A percentile compares a stretch with the other conserved stretches of the same genome.
phyloP scores from a whole-genome alignment of 2,113 vertebrate species.

The Tupaia chinensis region DNA sequence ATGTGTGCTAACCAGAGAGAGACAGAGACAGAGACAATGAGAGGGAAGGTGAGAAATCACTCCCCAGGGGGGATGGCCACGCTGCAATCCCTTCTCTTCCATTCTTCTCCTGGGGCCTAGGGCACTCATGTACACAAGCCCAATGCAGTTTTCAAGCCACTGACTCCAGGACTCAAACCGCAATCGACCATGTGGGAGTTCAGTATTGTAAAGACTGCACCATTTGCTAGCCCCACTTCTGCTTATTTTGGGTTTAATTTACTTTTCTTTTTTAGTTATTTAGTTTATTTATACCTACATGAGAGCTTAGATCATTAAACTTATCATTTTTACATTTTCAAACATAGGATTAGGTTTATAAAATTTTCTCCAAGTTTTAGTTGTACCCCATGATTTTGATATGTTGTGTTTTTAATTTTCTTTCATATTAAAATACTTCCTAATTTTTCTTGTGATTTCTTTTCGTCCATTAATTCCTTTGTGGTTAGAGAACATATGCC shows the following conservation, averaged over 20 bases:
- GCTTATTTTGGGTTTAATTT: neutral
- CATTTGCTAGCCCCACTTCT: neutral
- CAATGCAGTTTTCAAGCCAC: too few relatives aligned
- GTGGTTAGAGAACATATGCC: neutral
- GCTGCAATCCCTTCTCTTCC: too few relatives aligned
- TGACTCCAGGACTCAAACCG: too few relatives aligned
- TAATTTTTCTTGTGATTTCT: neutral
- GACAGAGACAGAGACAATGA: too few relatives aligned
- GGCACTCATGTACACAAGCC: too few relatives aligned
- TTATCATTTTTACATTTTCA: constrained; percentile 44
- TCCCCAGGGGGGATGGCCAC: too few relatives aligned
- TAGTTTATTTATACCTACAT: neutral
- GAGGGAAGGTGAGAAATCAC: too few relatives aligned
- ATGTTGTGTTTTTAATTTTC: neutral
- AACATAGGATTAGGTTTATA: neutral
- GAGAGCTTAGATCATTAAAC: neutral
- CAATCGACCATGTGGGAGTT: too few relatives aligned
- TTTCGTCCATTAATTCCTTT: neutral
- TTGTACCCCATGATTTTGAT: neutral
- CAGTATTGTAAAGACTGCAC: too few relatives aligned
- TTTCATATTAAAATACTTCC: constrained; percentile 30
- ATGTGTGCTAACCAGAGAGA: too few relatives aligned
- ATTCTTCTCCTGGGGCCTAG: too few relatives aligned
- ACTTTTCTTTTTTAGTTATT: neutral
- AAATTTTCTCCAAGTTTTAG: neutral